Evolutionary conservation across 37 sponge, comb jelly and placozoan genomes (phyloP), one percentile per base, ranked within the genome.

Genomic region (Cliona cf. orientalis): DNA sequence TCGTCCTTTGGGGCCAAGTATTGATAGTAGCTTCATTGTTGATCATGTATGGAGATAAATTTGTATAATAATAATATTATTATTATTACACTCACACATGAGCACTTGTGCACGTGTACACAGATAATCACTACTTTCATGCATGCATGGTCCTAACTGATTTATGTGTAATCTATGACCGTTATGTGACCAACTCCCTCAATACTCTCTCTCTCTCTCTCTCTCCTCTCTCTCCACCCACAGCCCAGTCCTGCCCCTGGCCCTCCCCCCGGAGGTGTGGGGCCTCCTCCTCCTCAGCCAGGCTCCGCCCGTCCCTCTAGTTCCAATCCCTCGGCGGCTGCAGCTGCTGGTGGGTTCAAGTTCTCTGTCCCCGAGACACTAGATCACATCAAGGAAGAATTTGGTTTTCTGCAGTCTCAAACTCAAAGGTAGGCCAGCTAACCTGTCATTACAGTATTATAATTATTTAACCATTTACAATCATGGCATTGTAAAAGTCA

Each of bases 351-450:
- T 2, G n/a, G 31, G 45, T 81, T 61, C 59, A 86, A 85, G 65
- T 44, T 91, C 36, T 56, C 92, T 3, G 83, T 91, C 0, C 67
- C 63, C 11, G 92, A 91, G 34, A 71, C 83, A 1, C 46, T 84
- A 11, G 92, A 91, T 33, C 46, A 87, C 14, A 72, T 91, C 35
- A 91, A 91, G 44, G 92, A 91, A 28, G 92, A 91, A 43, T 86
- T 91, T 42, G 35, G 65, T 32, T 71, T 38, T 59, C 61, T 91
- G 21, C 87, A 91, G 38, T 69, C 79, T 46, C 87, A 91, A 46
- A 77, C 78, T 53, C 87, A 78, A 34, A 79, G 35, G 92, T 91
- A 57, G 77, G 91, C n/a, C 31, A 28, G 23, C n/a, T n/a, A n/a
- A n/a, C n/a, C n/a, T n/a, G n/a, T n/a, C n/a, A n/a, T n/a, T n/a